A percentile compares a stretch with the other conserved stretches of the same genome.
These are phyloP conservation scores for Macrotrachela quadricornifera DNA, from an alignment of 1,140 invertebrate genomes.

Conservation along the genomic window DNA sequence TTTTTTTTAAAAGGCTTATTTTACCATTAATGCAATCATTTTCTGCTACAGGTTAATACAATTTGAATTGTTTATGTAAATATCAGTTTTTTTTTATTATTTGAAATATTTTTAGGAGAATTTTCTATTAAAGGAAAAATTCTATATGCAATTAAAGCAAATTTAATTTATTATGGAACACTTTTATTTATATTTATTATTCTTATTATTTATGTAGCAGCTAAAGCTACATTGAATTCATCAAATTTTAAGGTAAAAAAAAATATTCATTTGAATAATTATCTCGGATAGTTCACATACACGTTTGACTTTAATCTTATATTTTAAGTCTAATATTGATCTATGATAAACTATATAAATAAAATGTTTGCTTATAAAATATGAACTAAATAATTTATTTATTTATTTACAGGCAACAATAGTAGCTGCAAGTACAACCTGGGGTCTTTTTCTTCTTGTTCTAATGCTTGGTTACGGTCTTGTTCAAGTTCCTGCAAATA, in stretches of 20 bases:
- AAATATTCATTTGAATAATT: too few species aligned
- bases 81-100: too few species aligned
- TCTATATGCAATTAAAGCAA: conserved; percentile 78
- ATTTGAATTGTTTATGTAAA: too few species aligned
- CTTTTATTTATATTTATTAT: conserved; percentile 84
- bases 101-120: conserved; percentile 44
- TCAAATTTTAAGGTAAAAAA: too few species aligned
- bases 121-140: conserved; percentile 83
- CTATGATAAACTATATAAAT: too few species aligned
- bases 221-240: conserved; percentile 36
- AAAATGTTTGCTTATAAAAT: too few species aligned
- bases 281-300: conserved; percentile 45
- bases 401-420: conserved; percentile 11
- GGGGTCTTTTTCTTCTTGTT: conserved; percentile 86
- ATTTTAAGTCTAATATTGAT: too few species aligned
- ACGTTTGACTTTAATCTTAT: too few species aligned
- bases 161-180: conserved; percentile 91
- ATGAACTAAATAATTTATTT: too few species aligned
- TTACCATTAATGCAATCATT: conserved; percentile 97
- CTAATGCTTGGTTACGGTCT: conserved; percentile 82
- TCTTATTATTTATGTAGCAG: conserved; percentile 74
- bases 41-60: conserved; percentile 46
- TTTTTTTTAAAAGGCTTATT: conserved; percentile 33
- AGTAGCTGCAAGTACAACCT: conserved; percentile 98
- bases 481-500: conserved; percentile 69